Percentiles rank a stretch among this genome's conserved stretches.
These are phyloP conservation scores for Botrylloides violaceus DNA, from an alignment of 23 tunicate genomes.

Conservation along the genomic window DNA sequence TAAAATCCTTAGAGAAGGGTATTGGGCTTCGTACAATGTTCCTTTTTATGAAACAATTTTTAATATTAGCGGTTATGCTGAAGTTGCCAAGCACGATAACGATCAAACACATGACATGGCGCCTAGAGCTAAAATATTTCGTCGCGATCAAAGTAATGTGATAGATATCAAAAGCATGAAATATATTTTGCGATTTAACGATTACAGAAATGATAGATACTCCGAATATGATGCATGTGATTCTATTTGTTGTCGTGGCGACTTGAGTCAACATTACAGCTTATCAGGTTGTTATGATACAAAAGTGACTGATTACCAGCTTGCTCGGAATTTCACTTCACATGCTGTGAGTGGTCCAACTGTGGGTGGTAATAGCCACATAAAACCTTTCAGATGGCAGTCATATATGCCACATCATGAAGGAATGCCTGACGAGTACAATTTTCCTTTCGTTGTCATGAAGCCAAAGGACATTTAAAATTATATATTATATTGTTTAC, in stretches of 20 bases:
- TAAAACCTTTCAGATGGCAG: conserved; percentile 14
- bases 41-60: conserved; percentile 26
- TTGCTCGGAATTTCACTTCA: conserved; percentile 8
- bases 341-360: conserved; percentile 29
- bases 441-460: conserved; percentile 21
- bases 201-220: conserved; percentile 14
- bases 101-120: conserved; percentile 29
- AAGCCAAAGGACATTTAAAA: no score
- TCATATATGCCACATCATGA: conserved; percentile 1
- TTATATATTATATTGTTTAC: no score
- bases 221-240: conserved; percentile 23
- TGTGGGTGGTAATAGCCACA: conserved; percentile 7
- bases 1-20: conserved; percentile 17
- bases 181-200: conserved; percentile 22
- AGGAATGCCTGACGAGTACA: conserved; percentile 28
- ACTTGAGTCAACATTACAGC: neutral
- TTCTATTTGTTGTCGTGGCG: conserved; percentile 34
- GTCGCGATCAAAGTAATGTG: conserved; percentile 18
- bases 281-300: conserved; percentile 30
- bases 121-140: conserved; percentile 33
- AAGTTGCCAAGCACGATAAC: conserved; percentile 20
- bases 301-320: conserved; percentile 15
- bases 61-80: conserved; percentile 19
- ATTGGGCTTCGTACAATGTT: conserved; percentile 42
- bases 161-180: conserved; percentile 7